A percentile compares a stretch with the other conserved stretches of the same genome.
Conservation (phyloP, 2,888 invertebrate species). For the Lasioglossum calceatum region DNA sequence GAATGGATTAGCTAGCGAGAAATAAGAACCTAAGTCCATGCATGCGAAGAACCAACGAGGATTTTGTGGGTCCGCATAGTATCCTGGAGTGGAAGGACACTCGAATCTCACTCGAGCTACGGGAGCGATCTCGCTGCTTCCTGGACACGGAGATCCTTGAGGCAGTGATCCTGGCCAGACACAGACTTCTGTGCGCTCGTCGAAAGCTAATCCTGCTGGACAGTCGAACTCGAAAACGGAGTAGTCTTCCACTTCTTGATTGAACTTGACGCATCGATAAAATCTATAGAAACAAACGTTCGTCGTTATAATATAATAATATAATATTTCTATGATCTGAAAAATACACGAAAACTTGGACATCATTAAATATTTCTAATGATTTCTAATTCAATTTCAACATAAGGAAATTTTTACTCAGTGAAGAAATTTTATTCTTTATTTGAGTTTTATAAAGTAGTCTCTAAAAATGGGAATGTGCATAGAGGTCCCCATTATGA, state of each 20-base stretch:
- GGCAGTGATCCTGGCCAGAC: slow-evolving; percentile 92
- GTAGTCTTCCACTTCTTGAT: slow-evolving; percentile 90
- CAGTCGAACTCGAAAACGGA: slow-evolving; percentile 93
- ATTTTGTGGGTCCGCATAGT: slow-evolving; percentile 92
- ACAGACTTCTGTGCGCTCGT: slow-evolving; percentile 91
- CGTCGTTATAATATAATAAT: not conserved
- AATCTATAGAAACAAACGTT: slow-evolving; percentile 85
- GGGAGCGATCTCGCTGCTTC: slow-evolving; percentile 92
- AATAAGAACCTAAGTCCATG: slow-evolving; percentile 88
- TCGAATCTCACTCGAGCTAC: slow-evolving; percentile 89
- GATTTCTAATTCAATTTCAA: not conserved
- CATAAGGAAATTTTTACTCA: not conserved
- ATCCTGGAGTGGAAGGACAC: slow-evolving; percentile 90
- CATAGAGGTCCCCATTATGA: no score
- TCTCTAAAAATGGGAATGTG: no score
- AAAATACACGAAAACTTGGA: no score
- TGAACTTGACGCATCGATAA: slow-evolving; percentile 93
- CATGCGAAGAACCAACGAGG: slow-evolving; percentile 95
- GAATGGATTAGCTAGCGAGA: not conserved
- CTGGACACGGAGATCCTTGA: slow-evolving; percentile 90
- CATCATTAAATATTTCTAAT: not conserved
- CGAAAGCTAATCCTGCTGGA: slow-evolving; percentile 91
- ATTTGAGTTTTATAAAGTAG: no score
- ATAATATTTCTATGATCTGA: no score
- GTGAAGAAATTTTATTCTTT: not conserved